Evolutionary conservation across 2,888 invertebrate genomes (phyloP).

Genomic region (Stratiomys singularior): DNA sequence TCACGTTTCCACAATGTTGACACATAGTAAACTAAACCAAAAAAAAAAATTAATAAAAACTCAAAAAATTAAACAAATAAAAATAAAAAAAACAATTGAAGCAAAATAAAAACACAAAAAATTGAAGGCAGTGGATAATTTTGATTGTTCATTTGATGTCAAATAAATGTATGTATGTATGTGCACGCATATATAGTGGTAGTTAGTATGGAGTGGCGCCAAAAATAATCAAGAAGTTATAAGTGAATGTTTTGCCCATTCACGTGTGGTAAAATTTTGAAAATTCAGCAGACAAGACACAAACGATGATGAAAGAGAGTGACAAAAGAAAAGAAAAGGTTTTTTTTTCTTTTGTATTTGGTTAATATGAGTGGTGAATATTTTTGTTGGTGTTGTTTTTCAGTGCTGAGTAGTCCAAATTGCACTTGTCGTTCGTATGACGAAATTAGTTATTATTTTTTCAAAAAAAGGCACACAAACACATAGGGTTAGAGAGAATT

Average conservation of each 20-base stretch:
- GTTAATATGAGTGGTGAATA: conserved; percentile 4
- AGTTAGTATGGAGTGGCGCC: conserved; percentile 39
- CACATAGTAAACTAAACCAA: not conserved
- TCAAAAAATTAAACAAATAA: not conserved
- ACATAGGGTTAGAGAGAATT: conserved; percentile 28
- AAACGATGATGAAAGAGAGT: conserved; percentile 5
- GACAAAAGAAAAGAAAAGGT: no score
- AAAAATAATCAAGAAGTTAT: not conserved
- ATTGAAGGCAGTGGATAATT: not conserved
- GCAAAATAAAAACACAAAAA: conserved; percentile 16
- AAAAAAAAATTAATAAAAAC: not conserved
- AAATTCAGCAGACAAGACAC: conserved; percentile 33
- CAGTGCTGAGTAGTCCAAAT: not conserved
- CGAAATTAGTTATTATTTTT: conserved; percentile 36
- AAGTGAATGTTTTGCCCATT: not conserved
- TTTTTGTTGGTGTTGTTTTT: no score
- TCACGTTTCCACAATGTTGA: not conserved
- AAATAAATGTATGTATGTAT: not conserved
- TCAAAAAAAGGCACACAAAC: conserved; percentile 41
- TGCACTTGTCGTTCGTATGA: not conserved
- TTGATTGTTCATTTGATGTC: not conserved
- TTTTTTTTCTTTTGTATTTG: no score
- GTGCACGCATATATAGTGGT: conserved; percentile 19
- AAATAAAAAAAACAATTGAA: conserved; percentile 2
- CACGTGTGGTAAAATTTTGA: conserved; percentile 9